Evolutionary conservation across 2,113 vertebrate genomes (phyloP), one percentile per base, ranked within the genome.

Genomic region (Stomatorhinus ivindoensis): DNA sequence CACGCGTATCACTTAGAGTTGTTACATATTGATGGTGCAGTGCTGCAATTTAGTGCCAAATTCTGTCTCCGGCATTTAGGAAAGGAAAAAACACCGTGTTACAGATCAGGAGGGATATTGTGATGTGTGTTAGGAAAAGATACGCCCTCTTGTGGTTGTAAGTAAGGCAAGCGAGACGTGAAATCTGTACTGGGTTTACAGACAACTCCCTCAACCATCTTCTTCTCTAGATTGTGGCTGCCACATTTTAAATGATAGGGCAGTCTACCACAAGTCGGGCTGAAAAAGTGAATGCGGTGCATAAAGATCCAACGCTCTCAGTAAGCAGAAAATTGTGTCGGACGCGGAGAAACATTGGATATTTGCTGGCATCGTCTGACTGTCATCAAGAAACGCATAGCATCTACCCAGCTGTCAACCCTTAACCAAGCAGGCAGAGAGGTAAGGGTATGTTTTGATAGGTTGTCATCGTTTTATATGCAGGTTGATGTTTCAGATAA

Each of bases 161-260:
- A 87, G 50, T 21, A 39, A 55, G 6, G 53, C 35, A 53, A 31
- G 86, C 50, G 86, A 61, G 86, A 87, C 86, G 86, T 87, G 86
- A 87, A 58, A 87, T 87, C 86, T 17, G 53, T 58, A 11, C 86
- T 39, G 31, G 86, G 31, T 61, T 35, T 42, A 58, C 7, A 87
- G 39, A 84, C 88, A 39, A 42, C 88, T 39, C 76, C 50, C 80
- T 84, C 88, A 85, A 55, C 93, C 94, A 89, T 93, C 92, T 92
- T 93, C 90, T 91, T 93, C 86, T 93, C 92, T 92, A 39, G 31
- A 35, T 55, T 50, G 93, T 69, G 93, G 92, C 93, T 92, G 93
- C 92, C 93, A 94, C 94, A 94, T 94, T 93, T 94, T 93, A 93
- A 92, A 94, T 93, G 95, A 94, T 93, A 94, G 93, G 92, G 94